Percentiles rank a stretch among this genome's conserved stretches.
These are phyloP conservation scores for Spatulosminthurus flaviceps DNA, from an alignment of 2,888 invertebrate species.

Conservation along the genomic window DNA sequence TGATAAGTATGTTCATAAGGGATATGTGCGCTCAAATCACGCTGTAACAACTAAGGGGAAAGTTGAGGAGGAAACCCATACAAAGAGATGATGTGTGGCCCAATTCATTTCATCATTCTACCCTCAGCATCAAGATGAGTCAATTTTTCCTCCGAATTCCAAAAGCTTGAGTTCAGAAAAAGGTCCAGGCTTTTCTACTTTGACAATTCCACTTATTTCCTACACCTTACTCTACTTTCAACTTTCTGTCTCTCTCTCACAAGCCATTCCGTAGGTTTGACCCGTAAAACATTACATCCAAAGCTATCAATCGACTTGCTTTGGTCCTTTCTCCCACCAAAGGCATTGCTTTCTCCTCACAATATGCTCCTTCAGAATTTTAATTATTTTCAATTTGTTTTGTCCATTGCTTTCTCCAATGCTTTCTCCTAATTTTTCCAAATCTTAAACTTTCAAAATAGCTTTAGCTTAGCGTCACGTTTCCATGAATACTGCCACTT, in stretches of 20 bases:
- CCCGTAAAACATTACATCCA: not conserved
- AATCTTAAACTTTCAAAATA: too few relatives aligned
- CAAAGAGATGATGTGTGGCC: slow-evolving; percentile 36
- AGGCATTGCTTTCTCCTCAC: not conserved
- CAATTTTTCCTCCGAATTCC: slow-evolving; percentile 30
- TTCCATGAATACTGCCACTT: too few relatives aligned
- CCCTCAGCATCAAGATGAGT: slow-evolving; percentile 39
- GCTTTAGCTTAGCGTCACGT: too few relatives aligned
- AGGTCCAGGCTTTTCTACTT: not conserved
- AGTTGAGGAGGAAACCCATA: slow-evolving; percentile 13
- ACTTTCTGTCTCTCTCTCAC: not conserved
- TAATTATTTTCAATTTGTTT: too few relatives aligned
- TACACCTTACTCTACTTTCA: not conserved
- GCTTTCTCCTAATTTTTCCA: too few relatives aligned
- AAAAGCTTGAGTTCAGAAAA: not conserved
- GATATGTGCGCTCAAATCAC: not conserved
- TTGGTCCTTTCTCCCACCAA: too few relatives aligned
- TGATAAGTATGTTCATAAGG: too few relatives aligned
- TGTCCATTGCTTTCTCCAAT: too few relatives aligned
- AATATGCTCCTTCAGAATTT: not conserved
- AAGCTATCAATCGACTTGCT: too few relatives aligned
- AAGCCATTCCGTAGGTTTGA: not conserved
- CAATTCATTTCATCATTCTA: slow-evolving; percentile 42
- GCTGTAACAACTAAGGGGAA: slow-evolving; percentile 22
- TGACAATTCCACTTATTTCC: not conserved